phyloP scores from a whole-genome alignment of 2,888 invertebrate species.

The Oscheius sp. region DNA sequence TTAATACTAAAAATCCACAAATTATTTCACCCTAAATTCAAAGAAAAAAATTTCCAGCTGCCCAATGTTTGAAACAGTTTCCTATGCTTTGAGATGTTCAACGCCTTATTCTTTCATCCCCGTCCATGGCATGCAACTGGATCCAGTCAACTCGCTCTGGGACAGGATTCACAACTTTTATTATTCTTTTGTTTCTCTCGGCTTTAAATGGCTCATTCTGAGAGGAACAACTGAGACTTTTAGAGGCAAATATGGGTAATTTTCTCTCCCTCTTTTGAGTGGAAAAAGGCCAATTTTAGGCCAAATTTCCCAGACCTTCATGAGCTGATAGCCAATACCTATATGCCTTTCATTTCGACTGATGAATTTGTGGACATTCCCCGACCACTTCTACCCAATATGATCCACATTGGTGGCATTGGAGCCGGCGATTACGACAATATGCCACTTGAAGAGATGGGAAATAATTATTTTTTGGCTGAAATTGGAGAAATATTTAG shows the following conservation, averaged over 20 bases:
- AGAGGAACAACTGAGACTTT: neutral
- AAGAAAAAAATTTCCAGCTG: too few species aligned
- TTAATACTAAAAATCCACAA: too few species aligned
- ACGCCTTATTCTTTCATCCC: neutral
- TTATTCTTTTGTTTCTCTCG: neutral
- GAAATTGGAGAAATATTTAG: slow-evolving; percentile 7
- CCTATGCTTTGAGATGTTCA: neutral
- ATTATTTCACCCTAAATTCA: too few species aligned
- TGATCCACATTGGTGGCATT: slow-evolving; percentile 54
- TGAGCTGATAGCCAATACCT: slow-evolving; percentile 37
- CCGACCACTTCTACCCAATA: slow-evolving; percentile 47
- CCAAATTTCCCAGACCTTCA: slow-evolving; percentile 47
- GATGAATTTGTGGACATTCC: slow-evolving; percentile 57
- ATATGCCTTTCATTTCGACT: slow-evolving; percentile 49
- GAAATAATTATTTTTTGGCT: neutral
- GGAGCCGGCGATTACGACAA: slow-evolving; percentile 14
- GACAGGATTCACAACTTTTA: neutral
- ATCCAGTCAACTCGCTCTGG: neutral
- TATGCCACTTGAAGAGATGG: neutral
- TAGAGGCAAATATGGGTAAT: neutral
- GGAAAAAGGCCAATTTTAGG: slow-evolving; percentile 29
- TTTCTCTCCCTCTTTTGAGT: too few species aligned
- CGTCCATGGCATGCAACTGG: neutral
- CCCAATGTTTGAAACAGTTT: neutral
- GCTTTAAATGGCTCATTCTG: neutral